Evolutionary conservation across 1,140 invertebrate genomes (phyloP).

Genomic region (Drosophila lacertosa): DNA sequence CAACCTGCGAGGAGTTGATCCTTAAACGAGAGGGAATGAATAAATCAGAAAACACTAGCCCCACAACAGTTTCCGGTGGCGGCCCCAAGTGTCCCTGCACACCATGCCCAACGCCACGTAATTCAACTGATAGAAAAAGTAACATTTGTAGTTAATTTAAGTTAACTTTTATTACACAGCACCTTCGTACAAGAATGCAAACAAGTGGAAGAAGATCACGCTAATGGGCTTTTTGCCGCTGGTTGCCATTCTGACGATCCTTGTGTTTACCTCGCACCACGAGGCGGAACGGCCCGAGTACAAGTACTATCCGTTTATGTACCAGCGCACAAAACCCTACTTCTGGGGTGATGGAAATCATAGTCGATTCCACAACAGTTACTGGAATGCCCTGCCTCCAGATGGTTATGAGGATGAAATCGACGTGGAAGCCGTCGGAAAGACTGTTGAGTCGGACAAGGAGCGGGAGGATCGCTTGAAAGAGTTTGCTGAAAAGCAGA

Average conservation of each 20-base stretch:
- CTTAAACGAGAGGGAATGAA: neutral
- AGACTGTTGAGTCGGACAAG: slow-evolving; percentile 30
- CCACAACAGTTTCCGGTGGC: neutral
- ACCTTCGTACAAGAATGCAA: slow-evolving; percentile 1
- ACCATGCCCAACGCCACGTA: neutral
- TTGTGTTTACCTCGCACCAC: slow-evolving; percentile 27
- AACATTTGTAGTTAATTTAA: neutral
- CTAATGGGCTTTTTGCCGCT: slow-evolving; percentile 39
- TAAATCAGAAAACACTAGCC: neutral
- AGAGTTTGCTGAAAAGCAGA: slow-evolving; percentile 32
- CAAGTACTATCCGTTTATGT: slow-evolving; percentile 89
- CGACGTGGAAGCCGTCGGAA: slow-evolving; percentile 24
- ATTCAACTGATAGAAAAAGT: neutral
- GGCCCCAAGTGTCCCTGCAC: slow-evolving; percentile 8
- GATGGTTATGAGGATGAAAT: slow-evolving; percentile 89
- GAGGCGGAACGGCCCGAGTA: slow-evolving; percentile 86
- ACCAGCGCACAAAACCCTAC: slow-evolving; percentile 88
- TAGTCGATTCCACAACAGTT: slow-evolving; percentile 89
- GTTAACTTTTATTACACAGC: neutral
- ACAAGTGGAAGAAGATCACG: slow-evolving; percentile 34
- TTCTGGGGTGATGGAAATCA: slow-evolving; percentile 94
- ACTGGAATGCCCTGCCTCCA: slow-evolving; percentile 89
- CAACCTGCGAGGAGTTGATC: slow-evolving; percentile 5
- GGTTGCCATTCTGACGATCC: slow-evolving; percentile 37
- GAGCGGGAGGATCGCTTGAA: slow-evolving; percentile 26